These are phyloP conservation scores for Galerucella pusilla DNA, from an alignment of 2,888 invertebrate genomes.

Conservation along the genomic window DNA sequence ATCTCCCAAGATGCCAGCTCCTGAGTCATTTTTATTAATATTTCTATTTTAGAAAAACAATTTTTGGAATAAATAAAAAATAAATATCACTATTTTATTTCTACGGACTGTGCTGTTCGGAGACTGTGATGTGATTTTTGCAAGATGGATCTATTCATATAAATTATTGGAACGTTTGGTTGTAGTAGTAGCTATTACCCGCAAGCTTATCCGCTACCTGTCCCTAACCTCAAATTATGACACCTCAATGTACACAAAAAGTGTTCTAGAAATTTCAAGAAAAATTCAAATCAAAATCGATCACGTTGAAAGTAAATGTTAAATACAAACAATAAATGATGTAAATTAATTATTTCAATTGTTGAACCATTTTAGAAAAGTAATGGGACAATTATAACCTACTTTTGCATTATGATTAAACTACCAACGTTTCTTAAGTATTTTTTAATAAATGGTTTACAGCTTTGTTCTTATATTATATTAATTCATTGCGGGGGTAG, in stretches of 20 bases:
- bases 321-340: constrained; percentile 5
- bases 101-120: too few species aligned
- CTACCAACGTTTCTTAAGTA: constrained; percentile 25
- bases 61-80: too few species aligned
- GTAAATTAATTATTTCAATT: neutral
- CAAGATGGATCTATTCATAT: neutral
- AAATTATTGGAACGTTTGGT: neutral
- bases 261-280: constrained; percentile 29
- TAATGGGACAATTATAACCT: neutral
- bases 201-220: neutral
- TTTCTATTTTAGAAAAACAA: too few species aligned
- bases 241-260: constrained; percentile 16
- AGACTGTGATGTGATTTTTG: too few species aligned
- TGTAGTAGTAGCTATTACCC: neutral
- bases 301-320: constrained; percentile 2
- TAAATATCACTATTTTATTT: too few species aligned
- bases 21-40: too few species aligned
- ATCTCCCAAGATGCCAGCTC: too few species aligned
- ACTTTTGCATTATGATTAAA: constrained; percentile 15
- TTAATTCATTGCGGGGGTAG: constrained; percentile 42
- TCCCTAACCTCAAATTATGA: constrained; percentile 28
- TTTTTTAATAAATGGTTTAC: constrained; percentile 31
- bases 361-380: constrained; percentile 2
- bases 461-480: constrained; percentile 41
- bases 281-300: constrained; percentile 20